Evolutionary conservation across 2,888 invertebrate species (phyloP), one percentile per base, ranked within the genome.

Genomic region (Acanthopleura granulata): DNA sequence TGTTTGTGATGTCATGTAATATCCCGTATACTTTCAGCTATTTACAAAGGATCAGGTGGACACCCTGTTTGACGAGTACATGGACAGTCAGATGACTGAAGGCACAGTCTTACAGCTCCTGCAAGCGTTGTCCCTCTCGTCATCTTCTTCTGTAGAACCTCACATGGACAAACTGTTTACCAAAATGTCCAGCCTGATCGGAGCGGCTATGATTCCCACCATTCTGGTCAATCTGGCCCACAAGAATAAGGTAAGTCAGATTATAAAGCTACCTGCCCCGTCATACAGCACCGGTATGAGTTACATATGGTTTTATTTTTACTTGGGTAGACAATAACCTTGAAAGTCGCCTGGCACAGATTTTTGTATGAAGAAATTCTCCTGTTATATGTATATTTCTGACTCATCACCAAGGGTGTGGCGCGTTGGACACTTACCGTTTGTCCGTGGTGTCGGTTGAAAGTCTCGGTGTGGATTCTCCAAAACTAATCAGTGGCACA

Each of bases 31-130:
- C 30, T 69, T 61, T 14, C 75, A 81, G 80, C 73, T 79, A 49
- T 75, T 82, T 51, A 78, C 75, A 18, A 75, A 75, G 11, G 76
- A 77, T 49, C 77, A 76, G 51, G 73, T 78, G 49, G 73, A 72
- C 9, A 69, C 72, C 15, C n/a, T 82, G 61, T 29, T 80, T 27
- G 78, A 74, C 15, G 77, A 12, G 25, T 50, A 51, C 62, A 27
- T 30, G 22, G 61, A 71, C 22, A 49, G 15, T 30, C 57, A 50
- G 30, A 72, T 72, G 61, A 49, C 57, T 25, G 61, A 73, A 27
- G 22, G 14, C 0, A 18, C 18, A 30, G 40, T 25, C 4, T 49
- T 62, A 62, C 12, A 29, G 22, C 18, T 25, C 0, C 57, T 62
- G 15, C 57, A n/a, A 11, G 16, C n/a, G 1, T 50, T 75, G 49